A percentile compares a stretch with the other conserved stretches of the same genome.
Conservation (phyloP, 2,888 invertebrate genomes). For the Drosophila ezoana region DNA sequence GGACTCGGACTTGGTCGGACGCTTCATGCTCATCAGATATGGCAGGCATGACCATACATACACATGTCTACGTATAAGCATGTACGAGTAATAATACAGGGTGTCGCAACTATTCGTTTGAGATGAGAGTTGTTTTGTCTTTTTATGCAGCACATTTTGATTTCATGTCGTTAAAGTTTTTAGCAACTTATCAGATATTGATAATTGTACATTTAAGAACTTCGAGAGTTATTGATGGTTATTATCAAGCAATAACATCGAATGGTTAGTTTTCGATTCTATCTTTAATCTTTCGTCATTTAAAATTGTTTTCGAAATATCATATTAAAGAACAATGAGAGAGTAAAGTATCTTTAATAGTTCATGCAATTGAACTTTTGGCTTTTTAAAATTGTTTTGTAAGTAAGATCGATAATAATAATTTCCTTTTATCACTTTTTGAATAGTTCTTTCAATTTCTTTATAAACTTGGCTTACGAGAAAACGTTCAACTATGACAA, state of each 20-base stretch:
- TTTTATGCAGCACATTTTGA: conserved; percentile 13
- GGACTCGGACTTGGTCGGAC: conserved; percentile 25
- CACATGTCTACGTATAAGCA: conserved; percentile 13
- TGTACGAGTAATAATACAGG: conserved; percentile 51
- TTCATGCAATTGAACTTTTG: background rate
- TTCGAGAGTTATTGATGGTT: no score
- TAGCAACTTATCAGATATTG: no score
- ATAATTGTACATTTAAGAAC: background rate
- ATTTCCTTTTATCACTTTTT: background rate
- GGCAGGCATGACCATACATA: conserved; percentile 55
- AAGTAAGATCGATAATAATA: background rate
- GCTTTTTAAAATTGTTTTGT: background rate
- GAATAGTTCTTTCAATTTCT: background rate
- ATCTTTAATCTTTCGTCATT: no score
- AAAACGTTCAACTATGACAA: no score
- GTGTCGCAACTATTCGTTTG: conserved; percentile 36
- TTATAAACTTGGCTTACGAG: no score
- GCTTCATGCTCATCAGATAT: conserved; percentile 78
- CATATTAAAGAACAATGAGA: background rate
- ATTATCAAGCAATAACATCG: no score
- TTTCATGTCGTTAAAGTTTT: no score
- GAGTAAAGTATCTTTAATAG: no score
- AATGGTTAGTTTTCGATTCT: no score
- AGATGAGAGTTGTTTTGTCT: conserved; percentile 3
- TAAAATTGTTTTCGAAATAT: background rate